phyloP scores from a whole-genome alignment of 2,888 invertebrate genomes.

The Dexiosoma caninum region DNA sequence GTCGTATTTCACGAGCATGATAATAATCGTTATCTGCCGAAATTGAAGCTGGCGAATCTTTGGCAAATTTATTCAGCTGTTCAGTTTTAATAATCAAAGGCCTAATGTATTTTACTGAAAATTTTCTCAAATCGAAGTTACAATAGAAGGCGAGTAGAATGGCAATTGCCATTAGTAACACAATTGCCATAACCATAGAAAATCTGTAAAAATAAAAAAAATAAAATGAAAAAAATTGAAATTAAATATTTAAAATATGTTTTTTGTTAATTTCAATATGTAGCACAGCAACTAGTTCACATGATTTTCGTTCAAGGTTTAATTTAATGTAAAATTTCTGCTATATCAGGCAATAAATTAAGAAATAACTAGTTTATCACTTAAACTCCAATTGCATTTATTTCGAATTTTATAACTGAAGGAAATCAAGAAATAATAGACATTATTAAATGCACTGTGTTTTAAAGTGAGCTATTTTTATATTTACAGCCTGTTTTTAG shows the following conservation, averaged over 20 bases:
- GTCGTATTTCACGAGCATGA: conserved; percentile 69
- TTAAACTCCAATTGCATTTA: neutral
- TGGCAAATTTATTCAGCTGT: conserved; percentile 43
- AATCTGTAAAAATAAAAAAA: conserved; percentile 54
- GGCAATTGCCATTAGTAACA: conserved; percentile 73
- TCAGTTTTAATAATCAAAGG: conserved; percentile 66
- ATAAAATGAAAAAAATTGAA: neutral
- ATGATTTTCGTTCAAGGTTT: conserved; percentile 48
- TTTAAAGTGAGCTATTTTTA: neutral
- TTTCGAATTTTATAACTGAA: conserved; percentile 41
- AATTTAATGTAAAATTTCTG: conserved; percentile 36
- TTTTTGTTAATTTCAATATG: conserved; percentile 12
- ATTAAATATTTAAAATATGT: neutral
- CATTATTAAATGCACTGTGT: conserved; percentile 32
- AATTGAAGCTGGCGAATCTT: conserved; percentile 44
- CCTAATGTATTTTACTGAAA: conserved; percentile 69
- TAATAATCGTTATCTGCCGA: conserved; percentile 67
- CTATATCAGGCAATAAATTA: conserved; percentile 36
- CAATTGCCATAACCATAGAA: conserved; percentile 75
- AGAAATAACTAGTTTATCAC: conserved; percentile 18
- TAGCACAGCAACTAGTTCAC: conserved; percentile 37
- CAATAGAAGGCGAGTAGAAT: conserved; percentile 74
- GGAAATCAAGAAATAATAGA: conserved; percentile 47
- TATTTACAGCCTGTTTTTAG: neutral
- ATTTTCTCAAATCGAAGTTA: conserved; percentile 71